Evolutionary conservation across 2,888 invertebrate species (phyloP), one percentile per base, ranked within the genome.

Genomic region (Agrochola litura): DNA sequence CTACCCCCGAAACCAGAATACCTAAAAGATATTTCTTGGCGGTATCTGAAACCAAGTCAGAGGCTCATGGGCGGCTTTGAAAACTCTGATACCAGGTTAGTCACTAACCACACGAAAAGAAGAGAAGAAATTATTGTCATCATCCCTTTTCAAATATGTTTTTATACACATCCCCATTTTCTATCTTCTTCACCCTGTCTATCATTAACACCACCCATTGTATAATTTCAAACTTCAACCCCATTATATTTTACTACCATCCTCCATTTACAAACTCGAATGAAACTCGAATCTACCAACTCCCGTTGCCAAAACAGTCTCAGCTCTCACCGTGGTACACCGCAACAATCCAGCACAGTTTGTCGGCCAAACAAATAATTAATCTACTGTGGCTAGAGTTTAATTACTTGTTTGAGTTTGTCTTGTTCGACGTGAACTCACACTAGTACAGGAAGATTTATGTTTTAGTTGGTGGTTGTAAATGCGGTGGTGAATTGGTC

Each of bases 371-470:
- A 95, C 95, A 95, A 95, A 95, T 95, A 95, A 95, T 95, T 95
- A 95, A 95, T 95, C 95, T 93, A 90, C 89, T 87, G 91, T 89
- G 92, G 92, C 92, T 91, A 91, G 93, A 94, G 95, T 95, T 95
- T 95, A 95, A 95, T 95, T 95, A 95, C 94, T 95, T 95, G 95
- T 94, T 95, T 91, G 92, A 94, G 95, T 95, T 95, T 89, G 92
- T 93, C 92, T 93, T 92, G 73, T 87, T 86, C 78, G 77, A 79
- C 79, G 79, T 70, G 69, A 79, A 83, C 78, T 72, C 66, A 78
- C 86, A 43, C 79, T 78, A 60, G n/a, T 25, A n/a, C 25, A 54
- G n/a, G 37, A 74, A 70, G 68, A 73, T 84, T 79, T 79, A 69
- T 75, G 74, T 84, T 73, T 64, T 61, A 61, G 58, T 66, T 74